Base-by-base conservation (phyloP, 2,888 invertebrate species). In the Iphiclides podalirius region DNA sequence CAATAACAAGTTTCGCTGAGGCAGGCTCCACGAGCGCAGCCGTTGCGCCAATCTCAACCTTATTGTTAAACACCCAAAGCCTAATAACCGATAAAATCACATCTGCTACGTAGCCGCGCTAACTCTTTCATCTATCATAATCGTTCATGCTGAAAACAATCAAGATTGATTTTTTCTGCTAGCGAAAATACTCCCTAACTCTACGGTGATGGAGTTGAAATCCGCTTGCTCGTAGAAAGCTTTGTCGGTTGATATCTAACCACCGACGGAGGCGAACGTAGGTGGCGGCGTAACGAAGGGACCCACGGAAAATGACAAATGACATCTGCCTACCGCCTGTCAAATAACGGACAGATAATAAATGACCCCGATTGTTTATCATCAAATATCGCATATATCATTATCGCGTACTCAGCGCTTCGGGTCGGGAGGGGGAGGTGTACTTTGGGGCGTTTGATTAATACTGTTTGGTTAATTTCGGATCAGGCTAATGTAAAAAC, bases 301-400 rank as follows among this genome's bases (percentile, higher is more conserved):
- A 85, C 87, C 83, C 74, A 76, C 79, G 89, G 90, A 86, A 86
- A 87, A 90, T 91, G 91, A 91, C 91, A 91, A 91, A 91, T 90
- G 91, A 91, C 91, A 91, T 90, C 91, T 91, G 91, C 90, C 91
- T 89, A 87, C 87, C 90, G 90, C 91, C 90, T 91, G 91, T 90
- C 91, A 90, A 90, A 91, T 91, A 91, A 89, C 90, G 87, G 89
- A 87, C 89, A 89, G 88, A 90, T 91, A 91, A 91, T 91, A 91
- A 91, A 91, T 91, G 90, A 90, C 90, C 89, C 80, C 86, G 89
- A 90, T 90, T 90, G 90, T 90, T 90, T 89, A 90, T 89, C 90
- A 87, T 89, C 89, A 89, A 89, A 89, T 87, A 88, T 85, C 84
- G 81, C 86, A 89, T 89, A 89, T 87, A 88, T 89, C 89, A 89